Conservation (phyloP, 2,888 invertebrate species). For the Leptogaster cylindrica region DNA sequence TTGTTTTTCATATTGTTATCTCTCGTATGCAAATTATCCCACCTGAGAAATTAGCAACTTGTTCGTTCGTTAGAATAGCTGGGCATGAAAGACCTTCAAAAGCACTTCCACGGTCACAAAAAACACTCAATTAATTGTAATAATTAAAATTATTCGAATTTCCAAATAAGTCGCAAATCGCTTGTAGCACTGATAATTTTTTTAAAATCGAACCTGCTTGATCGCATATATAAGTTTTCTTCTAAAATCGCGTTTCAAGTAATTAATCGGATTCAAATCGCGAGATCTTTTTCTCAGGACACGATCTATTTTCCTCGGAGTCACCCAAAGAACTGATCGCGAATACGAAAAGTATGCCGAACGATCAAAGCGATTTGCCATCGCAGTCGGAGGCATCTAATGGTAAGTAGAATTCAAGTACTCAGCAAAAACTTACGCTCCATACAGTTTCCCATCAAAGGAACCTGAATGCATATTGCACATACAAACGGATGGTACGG, state of each 20-base stretch:
- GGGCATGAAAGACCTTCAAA: too few species aligned
- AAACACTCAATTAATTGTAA: too few species aligned
- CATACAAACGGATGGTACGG: background rate
- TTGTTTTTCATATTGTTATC: too few species aligned
- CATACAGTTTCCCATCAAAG: background rate
- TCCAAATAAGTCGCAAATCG: too few species aligned
- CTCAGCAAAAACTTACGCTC: conserved; percentile 11
- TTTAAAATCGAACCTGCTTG: too few species aligned
- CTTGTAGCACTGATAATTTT: too few species aligned
- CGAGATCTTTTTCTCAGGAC: conserved; percentile 9
- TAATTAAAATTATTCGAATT: too few species aligned
- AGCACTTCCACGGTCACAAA: too few species aligned
- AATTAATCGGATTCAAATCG: too few species aligned
- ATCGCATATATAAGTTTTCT: too few species aligned
- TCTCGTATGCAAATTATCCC: conserved; percentile 21
- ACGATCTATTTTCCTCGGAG: conserved; percentile 29
- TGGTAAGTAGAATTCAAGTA: conserved; percentile 24
- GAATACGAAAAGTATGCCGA: conserved; percentile 28
- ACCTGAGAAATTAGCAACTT: conserved; percentile 25
- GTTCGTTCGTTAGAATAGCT: background rate
- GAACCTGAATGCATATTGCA: background rate
- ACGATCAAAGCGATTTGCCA: conserved; percentile 32
- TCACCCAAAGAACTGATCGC: conserved; percentile 36
- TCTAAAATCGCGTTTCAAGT: too few species aligned
- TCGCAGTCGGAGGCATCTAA: conserved; percentile 15